Conservation (phyloP, 1,140 invertebrate genomes). For the Tribolium madens region DNA sequence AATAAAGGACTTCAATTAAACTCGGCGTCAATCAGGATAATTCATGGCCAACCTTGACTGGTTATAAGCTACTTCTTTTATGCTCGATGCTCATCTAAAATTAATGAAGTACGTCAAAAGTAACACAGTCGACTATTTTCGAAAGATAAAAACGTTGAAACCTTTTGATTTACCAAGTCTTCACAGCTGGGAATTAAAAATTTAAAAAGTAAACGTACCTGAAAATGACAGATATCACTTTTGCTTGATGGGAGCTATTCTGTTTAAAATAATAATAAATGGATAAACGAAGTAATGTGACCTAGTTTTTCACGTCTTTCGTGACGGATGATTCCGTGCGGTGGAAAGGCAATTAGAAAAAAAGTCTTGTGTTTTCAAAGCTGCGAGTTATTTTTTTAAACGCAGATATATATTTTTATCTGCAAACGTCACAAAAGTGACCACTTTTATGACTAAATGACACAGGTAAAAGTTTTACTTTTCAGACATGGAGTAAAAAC, state of each 20-base stretch:
- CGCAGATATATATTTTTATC: no score
- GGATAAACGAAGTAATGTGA: background rate
- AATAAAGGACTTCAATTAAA: conserved; percentile 10
- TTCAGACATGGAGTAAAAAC: no score
- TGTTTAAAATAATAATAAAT: conserved; percentile 30
- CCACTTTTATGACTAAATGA: no score
- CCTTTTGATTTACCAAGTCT: conserved; percentile 13
- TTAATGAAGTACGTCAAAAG: conserved; percentile 34
- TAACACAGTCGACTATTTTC: background rate
- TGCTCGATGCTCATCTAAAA: conserved; percentile 11
- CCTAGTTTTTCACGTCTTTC: background rate
- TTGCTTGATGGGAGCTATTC: conserved; percentile 17
- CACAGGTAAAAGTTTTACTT: no score
- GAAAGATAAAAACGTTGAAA: conserved; percentile 5
- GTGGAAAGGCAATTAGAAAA: background rate
- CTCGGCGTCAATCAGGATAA: conserved; percentile 20
- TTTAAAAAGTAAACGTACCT: conserved; percentile 16
- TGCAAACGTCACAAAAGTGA: no score
- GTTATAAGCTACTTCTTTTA: conserved; percentile 16
- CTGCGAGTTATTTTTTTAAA: no score
- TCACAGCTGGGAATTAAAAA: background rate
- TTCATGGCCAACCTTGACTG: conserved; percentile 26
- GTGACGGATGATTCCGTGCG: background rate
- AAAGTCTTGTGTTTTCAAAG: background rate
- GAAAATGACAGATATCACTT: conserved; percentile 18